Base-by-base conservation (phyloP, 2,797 vertebrate genomes). In the Spheniscus humboldti region DNA sequence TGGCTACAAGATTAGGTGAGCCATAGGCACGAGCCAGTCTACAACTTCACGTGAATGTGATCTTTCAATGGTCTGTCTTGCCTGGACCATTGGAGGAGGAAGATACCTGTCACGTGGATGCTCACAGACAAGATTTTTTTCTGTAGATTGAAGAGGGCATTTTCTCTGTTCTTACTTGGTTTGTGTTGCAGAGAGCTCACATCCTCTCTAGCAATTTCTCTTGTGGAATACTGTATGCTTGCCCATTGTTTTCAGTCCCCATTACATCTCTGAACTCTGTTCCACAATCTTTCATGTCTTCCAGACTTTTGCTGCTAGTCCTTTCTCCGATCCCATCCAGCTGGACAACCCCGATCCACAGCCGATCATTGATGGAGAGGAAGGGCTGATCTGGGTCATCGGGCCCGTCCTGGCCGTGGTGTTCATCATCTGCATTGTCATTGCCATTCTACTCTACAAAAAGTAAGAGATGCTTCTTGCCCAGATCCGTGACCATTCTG, bases 401-500 rank as follows among this genome's bases (percentile, higher is more conserved):
- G 99, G 99, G 52, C 99, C 99, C 0, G 99, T 99, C 33, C 97
- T 99, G 69, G 99, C 99, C 0, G 99, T 99, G 84, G 99, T 99
- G 75, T 99, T 99, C 98, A 99, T 99, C 96, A 99, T 99, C 97
- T 99, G 99, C 97, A 99, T 99, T 9, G 99, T 99, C 78, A 99
- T 99, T 7, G 99, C 99, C 91, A 99, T 99, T 93, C 98, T 99
- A 23, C 98, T 99, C 20, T 99, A 99, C 96, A 99, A 99, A 97
- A 99, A 99, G 99, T 99, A 98, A 99, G 99, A 97, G 86, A 28
- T 77, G 88, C 80, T 91, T 60, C 2, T 52, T 82, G 28, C 62
- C 64, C 57, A 8, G 19, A 0, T 33, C 45, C 24, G 9, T 14
- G 67, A 4, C 12, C 22, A 0, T 16, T 23, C 77, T 17, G n/a